A percentile compares a stretch with the other conserved stretches of the same genome.
phyloP scores from a whole-genome alignment of 1,140 invertebrate genomes.

The Agrilus planipennis region DNA sequence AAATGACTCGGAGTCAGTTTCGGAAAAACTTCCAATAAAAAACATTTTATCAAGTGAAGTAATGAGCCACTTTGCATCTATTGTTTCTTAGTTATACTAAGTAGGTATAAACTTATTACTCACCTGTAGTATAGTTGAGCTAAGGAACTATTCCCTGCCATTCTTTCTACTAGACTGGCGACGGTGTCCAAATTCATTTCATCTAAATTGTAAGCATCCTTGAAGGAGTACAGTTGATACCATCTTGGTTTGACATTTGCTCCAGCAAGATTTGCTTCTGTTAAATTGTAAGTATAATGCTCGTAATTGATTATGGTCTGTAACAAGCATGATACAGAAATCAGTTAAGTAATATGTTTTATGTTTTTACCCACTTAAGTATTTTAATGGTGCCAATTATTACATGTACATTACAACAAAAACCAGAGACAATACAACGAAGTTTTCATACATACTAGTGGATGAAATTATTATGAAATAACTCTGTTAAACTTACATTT shows the following conservation, averaged over 20 bases:
- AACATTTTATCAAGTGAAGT: too few relatives aligned
- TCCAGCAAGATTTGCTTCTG: constrained; percentile 54
- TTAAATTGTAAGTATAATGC: constrained; percentile 70
- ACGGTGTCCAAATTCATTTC: constrained; percentile 38
- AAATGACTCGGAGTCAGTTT: too few relatives aligned
- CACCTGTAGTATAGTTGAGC: constrained; percentile 4
- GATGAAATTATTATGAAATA: too few relatives aligned
- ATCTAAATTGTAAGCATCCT: constrained; percentile 45
- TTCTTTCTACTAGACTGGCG: constrained; percentile 34
- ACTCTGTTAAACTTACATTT: too few relatives aligned
- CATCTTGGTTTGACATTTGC: constrained; percentile 44
- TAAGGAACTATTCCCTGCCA: not conserved
- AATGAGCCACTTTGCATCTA: too few relatives aligned
- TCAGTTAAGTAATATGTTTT: too few relatives aligned
- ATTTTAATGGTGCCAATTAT: too few relatives aligned
- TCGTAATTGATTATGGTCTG: constrained; percentile 54
- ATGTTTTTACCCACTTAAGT: too few relatives aligned
- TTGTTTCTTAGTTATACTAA: not conserved
- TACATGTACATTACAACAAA: too few relatives aligned
- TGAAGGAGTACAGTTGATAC: constrained; percentile 57
- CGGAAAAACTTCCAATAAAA: too few relatives aligned
- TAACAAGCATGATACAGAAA: constrained; percentile 20
- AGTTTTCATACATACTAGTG: too few relatives aligned
- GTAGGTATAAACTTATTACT: constrained; percentile 1
- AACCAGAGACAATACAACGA: not conserved